Evolutionary conservation across 2,113 vertebrate genomes (phyloP).

Genomic region (Rhinolophus ferrumequinum): DNA sequence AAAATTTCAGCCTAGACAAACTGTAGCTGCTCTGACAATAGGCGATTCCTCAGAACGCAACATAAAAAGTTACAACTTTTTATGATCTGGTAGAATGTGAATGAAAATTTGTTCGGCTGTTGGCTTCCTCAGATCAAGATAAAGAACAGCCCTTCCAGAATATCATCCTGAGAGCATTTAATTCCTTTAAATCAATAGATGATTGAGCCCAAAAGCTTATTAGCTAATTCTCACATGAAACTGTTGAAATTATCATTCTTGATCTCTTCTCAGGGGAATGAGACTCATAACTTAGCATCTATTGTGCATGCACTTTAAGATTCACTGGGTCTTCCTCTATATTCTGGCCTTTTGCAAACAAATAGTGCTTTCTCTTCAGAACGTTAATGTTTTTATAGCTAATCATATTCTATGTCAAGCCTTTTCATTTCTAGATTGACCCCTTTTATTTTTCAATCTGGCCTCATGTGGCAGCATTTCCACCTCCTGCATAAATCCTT

Average conservation of each 20-base stretch:
- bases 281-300: background rate
- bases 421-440: conserved; percentile 46
- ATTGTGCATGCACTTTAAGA: background rate
- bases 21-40: background rate
- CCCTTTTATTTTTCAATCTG: background rate
- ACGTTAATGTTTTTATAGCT: background rate
- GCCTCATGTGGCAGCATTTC: background rate
- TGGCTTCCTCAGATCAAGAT: conserved; percentile 48
- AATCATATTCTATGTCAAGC: background rate
- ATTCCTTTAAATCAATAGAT: background rate
- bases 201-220: background rate
- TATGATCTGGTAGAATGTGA: conserved; percentile 36
- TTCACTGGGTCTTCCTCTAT: background rate
- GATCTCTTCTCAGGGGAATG: background rate
- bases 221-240: conserved; percentile 18
- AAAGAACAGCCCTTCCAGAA: background rate
- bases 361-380: conserved; percentile 5
- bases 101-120: conserved; percentile 40
- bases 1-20: conserved; percentile 47
- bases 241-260: background rate
- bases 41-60: background rate
- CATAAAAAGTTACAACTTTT: conserved; percentile 32
- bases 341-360: conserved; percentile 15
- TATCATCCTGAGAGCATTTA: background rate
- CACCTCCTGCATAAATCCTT: background rate